Percentiles rank a stretch among this genome's conserved stretches.
phyloP scores from a whole-genome alignment of 2,797 vertebrate species.

The Holocentrus rufus region DNA sequence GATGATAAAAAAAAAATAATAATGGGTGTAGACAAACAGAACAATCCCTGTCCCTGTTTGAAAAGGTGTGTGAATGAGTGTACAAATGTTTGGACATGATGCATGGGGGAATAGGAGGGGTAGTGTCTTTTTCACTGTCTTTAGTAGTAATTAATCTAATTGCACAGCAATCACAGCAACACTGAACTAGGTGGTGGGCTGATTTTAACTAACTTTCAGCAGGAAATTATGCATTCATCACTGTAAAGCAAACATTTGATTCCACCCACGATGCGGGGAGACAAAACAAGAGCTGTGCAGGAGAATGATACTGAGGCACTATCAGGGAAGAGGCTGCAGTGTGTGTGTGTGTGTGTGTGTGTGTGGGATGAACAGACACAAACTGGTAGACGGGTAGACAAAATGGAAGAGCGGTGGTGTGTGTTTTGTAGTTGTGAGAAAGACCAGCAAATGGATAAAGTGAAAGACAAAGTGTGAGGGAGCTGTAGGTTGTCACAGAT shows the following conservation, averaged over 20 bases:
- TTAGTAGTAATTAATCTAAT: slow-evolving; percentile 20
- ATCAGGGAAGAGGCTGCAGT: slow-evolving; percentile 39
- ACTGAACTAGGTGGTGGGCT: not conserved
- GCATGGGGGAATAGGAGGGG: no score
- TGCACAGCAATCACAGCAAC: not conserved
- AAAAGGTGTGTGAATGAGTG: no score
- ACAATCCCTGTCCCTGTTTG: not conserved
- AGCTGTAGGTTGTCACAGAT: slow-evolving; percentile 73
- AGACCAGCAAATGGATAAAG: slow-evolving; percentile 55
- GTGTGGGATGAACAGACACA: slow-evolving; percentile 36
- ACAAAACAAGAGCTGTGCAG: slow-evolving; percentile 43
- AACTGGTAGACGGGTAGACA: slow-evolving; percentile 55
- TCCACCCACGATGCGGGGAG: slow-evolving; percentile 48
- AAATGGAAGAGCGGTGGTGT: slow-evolving; percentile 40
- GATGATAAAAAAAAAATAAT: no score
- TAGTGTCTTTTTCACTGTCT: not conserved
- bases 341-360: slow-evolving; percentile 1
- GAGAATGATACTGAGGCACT: slow-evolving; percentile 37
- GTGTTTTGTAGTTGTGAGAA: slow-evolving; percentile 46
- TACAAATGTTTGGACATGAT: no score
- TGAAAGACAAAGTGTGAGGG: slow-evolving; percentile 55
- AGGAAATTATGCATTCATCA: slow-evolving; percentile 41
- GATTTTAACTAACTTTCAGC: slow-evolving; percentile 12
- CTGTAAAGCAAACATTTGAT: slow-evolving; percentile 47
- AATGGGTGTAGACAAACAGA: not conserved